Base-by-base conservation (phyloP, 2,797 vertebrate species). In the Pterois miles region DNA sequence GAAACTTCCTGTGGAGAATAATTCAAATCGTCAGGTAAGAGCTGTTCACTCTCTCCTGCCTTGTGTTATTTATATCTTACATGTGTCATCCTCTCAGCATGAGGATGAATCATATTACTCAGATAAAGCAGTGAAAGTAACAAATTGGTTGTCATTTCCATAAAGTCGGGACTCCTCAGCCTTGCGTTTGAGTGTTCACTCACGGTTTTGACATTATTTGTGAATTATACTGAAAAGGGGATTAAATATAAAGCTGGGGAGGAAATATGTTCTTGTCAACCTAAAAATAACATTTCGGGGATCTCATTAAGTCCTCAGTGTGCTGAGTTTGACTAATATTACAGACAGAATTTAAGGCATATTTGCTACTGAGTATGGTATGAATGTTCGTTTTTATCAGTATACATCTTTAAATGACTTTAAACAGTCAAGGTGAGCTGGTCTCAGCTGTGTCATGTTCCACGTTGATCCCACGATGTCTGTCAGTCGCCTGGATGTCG, bases 271-370 rank as follows among this genome's bases (percentile, higher is more conserved):
- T 29, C 54, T 48, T 48, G 20, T 6, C 40, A 43, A 18, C 40
- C 13, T 43, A 16, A 43, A 43, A 43, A 43, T 18, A 1, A 18
- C 40, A 14, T 18, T 43, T 43, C 7, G 2, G 31, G 14, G 48
- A 54, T 56, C n/a, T 65, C 52, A 9, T 23, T 8, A 48, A 8
- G 6, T 34, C 20, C 11, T 46, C 34, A 5, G 58, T 9, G 1
- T 22, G 3, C 29, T 31, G 9, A 10, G 33, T 56, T 31, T 27
- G 23, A 57, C 6, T 22, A 46, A 40, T 38, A 25, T 58, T 3
- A 20, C 11, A 2, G 14, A 67, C 29, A n/a, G 59, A 70, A 1
- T 34, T 77, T 81, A 77, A 84, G 82, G 82, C 78, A 46, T 43
- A 14, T 64, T 43, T 31, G 10, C 74, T 84, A 3, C 29, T 53